Base-by-base conservation (phyloP, 2,888 invertebrate species). In the Hyalella azteca region DNA sequence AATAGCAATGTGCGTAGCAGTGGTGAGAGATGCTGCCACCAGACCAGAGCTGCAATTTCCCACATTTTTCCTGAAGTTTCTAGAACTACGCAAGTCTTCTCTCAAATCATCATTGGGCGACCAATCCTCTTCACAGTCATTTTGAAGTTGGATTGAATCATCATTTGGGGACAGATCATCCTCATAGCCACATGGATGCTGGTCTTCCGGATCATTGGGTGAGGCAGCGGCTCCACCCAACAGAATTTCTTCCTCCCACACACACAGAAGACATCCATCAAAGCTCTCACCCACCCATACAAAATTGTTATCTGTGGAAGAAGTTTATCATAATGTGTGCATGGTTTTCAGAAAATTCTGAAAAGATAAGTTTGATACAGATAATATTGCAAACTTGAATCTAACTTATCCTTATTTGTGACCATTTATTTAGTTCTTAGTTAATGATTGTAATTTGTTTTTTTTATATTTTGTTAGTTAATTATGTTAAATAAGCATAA, bases 201-300 rank as follows among this genome's bases (percentile, higher is more conserved):
- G 48, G 66, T 40, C 19, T 29, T 32, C 40, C 36, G 22, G 22
- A 19, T 39, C 26, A 3, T 11, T 73, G 22, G 73, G 22, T 3
- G 60, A 78, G 19, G 59, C 5, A 40, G 41, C 48, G 26, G 59
- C 66, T 22, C 78, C 45, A 3, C 79, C 50, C 9, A 83, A 73
- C 49, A 83, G 77, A 49, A 81, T 81, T 49, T 81, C 83, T 78
- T 83, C 81, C 39, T 81, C 83, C 81, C 83, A 83, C 4, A 78
- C 78, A 26, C 83, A 83, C 50, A 83, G 54, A 15, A 83, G 76
- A 5, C 80, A 83, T 4, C 83, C 83, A 81, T 83, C 83, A 73
- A 81, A 73, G 50, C 73, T 81, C 77, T 83, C 83, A 22, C 83
- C 81, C 41, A 83, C 81, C 83, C 83, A 83, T 5, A 81, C 81